A percentile compares a stretch with the other conserved stretches of the same genome.
These are phyloP conservation scores for Ptychodera flava DNA, from an alignment of 35 echinoderm and acorn worm species.

Conservation along the genomic window DNA sequence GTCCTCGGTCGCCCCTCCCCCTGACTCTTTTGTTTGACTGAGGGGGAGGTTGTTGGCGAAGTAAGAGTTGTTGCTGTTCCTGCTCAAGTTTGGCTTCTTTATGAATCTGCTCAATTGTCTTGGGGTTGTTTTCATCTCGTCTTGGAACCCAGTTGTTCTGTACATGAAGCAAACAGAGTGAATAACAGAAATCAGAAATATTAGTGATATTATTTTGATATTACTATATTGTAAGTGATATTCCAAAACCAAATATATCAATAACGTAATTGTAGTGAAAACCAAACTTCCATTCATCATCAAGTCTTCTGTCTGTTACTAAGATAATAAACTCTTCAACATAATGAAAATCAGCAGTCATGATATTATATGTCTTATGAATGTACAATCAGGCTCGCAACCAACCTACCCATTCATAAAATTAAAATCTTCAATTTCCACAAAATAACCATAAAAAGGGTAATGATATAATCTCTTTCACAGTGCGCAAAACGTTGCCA, in stretches of 20 bases:
- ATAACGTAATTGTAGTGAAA: not conserved
- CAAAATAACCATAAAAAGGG: too few species aligned
- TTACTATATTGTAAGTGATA: too few species aligned
- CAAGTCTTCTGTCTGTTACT: too few species aligned
- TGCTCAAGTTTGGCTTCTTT: slow-evolving; percentile 38
- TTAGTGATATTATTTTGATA: not conserved
- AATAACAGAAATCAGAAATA: not conserved
- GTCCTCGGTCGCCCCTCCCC: not conserved
- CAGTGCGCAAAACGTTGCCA: too few species aligned
- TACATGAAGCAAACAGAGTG: not conserved
- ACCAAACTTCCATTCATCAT: not conserved
- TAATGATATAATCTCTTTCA: too few species aligned
- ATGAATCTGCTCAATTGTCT: slow-evolving; percentile 80
- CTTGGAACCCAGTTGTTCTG: slow-evolving; percentile 80
- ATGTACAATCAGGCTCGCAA: too few species aligned
- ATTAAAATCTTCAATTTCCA: too few species aligned
- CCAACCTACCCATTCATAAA: too few species aligned
- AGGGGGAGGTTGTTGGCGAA: not conserved
- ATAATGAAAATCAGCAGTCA: too few species aligned
- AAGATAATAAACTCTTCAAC: too few species aligned
- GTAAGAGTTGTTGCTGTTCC: not conserved
- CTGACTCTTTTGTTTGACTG: not conserved
- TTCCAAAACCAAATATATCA: not conserved
- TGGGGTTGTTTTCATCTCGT: slow-evolving; percentile 54
- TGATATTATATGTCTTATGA: too few species aligned